These are phyloP conservation scores for Sarcoramphus papa DNA, from an alignment of 2,797 vertebrate species.

Conservation along the genomic window DNA sequence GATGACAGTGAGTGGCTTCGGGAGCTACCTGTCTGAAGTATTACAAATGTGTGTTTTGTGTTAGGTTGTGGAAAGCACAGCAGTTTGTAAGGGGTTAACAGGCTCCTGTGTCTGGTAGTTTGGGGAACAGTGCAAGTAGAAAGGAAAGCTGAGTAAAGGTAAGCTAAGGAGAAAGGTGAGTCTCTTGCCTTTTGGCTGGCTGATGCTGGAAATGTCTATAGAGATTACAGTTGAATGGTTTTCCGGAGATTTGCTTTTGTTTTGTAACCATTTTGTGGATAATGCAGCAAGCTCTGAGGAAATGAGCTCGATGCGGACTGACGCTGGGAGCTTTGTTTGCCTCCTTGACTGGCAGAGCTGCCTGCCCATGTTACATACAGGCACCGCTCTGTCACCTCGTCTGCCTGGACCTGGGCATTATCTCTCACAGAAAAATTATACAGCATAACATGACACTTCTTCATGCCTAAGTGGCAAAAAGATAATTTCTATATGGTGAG, in stretches of 20 bases:
- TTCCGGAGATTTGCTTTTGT: background rate
- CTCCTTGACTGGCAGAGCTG: background rate
- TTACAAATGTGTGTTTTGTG: rapidly evolving
- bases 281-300: background rate
- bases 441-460: background rate
- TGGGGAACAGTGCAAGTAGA: background rate
- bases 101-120: background rate
- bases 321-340: background rate
- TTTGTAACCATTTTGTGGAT: background rate
- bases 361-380: rapidly evolving
- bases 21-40: background rate
- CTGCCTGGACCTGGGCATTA: rapidly evolving
- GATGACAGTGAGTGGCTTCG: background rate
- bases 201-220: background rate
- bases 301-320: background rate
- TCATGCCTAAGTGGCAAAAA: background rate
- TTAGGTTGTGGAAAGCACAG: background rate
- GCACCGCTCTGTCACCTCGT: background rate
- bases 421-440: background rate
- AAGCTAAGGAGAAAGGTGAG: background rate
- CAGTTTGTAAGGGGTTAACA: background rate
- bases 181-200: background rate
- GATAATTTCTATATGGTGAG: background rate
- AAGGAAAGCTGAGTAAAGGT: background rate
- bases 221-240: background rate